Percentiles rank a stretch among this genome's conserved stretches.
These are phyloP conservation scores for Lobophora halterata DNA, from an alignment of 2,888 invertebrate genomes.

Conservation along the genomic window DNA sequence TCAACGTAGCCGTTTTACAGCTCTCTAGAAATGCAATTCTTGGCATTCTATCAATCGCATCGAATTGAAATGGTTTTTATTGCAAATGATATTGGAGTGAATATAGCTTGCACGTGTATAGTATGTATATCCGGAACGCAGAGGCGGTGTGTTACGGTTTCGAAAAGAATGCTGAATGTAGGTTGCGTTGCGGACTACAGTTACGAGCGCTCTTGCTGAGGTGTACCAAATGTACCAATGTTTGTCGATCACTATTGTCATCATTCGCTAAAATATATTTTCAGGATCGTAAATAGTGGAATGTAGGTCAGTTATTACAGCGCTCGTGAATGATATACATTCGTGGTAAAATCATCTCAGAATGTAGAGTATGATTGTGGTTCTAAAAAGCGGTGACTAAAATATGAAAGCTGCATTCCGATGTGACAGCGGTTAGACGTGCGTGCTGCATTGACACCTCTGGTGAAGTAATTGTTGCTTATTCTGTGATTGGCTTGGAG, in stretches of 20 bases:
- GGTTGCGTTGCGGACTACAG: constrained; percentile 77
- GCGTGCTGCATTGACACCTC: constrained; percentile 44
- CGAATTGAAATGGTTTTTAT: constrained; percentile 66
- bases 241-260: constrained; percentile 65
- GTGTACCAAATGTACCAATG: constrained; percentile 65
- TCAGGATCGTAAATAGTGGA: constrained; percentile 43
- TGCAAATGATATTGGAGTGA: constrained; percentile 60
- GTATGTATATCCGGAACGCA: constrained; percentile 70
- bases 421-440: constrained; percentile 27
- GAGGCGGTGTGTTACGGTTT: constrained; percentile 79
- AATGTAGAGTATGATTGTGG: constrained; percentile 2
- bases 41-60: constrained; percentile 51
- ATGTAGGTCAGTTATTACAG: constrained; percentile 31
- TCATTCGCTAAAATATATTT: constrained; percentile 48
- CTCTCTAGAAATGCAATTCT: constrained; percentile 73
- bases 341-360: constrained; percentile 14
- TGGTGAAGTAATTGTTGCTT: constrained; percentile 10
- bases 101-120: constrained; percentile 56
- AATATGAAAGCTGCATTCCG: constrained; percentile 47
- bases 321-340: constrained; percentile 17
- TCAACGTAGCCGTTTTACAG: constrained; percentile 57
- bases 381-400: constrained; percentile 19
- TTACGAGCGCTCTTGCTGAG: constrained; percentile 65
- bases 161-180: constrained; percentile 80
- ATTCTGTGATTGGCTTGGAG: constrained; percentile 33